Base-by-base conservation (phyloP, 2,888 invertebrate genomes). In the Brachylomia viminalis region DNA sequence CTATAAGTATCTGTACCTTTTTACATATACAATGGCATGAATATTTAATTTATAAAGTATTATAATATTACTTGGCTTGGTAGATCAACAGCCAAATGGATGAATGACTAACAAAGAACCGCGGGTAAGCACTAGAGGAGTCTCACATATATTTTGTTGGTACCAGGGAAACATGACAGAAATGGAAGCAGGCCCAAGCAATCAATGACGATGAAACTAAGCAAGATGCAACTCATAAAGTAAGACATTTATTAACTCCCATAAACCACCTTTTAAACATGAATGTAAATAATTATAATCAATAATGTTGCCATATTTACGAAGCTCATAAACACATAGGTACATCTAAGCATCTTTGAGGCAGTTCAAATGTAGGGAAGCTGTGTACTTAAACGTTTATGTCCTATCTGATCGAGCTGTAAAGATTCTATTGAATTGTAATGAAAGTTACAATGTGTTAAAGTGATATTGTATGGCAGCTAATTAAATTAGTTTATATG, bases 321-420 rank as follows among this genome's bases (percentile, higher is more conserved):
- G 88, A 86, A 73, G 20, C 10, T 79, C 86, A 84, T 90, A 90
- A 91, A 91, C 83, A 88, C 77, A 87, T 45, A n/a, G n/a, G n/a
- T n/a, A 42, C 84, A 67, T 83, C 73, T 49, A n/a, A 68, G 66
- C 76, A 58, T 66, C 67, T 20, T 61, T 71, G 72, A 78, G 65
- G 65, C 56, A 49, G 27, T 58, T 52, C 38, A 23, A 45, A 11
- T 42, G 61, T 66, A 77, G 72, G 77, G 59, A 71, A 74, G 23
- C 47, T 59, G 23, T 23, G 59, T 67, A 81, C 82, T 82, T 58
- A 82, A 82, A 72, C 8, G 77, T 83, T 73, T 71, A 58, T 49
- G 52, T 74, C 73, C 33, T 73, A 72, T 82, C 77, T 83, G 72
- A 85, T 85, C 72, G 70, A 38, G 71, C 1, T 65, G 54, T 77